Conservation (phyloP, 2,113 vertebrate genomes). For the Corydoras maculifer region DNA sequence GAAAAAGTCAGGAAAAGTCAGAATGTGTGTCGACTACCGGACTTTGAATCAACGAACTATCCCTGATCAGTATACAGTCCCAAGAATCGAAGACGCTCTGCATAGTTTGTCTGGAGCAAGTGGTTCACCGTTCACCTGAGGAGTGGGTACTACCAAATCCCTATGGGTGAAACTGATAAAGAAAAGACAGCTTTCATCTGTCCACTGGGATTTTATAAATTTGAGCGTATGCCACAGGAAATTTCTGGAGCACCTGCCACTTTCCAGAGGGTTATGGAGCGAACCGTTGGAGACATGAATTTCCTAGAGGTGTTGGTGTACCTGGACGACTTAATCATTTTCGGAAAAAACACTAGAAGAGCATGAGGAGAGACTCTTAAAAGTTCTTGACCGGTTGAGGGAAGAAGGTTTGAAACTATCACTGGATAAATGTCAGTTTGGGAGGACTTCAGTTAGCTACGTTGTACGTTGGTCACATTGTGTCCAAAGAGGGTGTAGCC, state of each 20-base stretch:
- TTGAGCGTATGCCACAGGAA: conserved; percentile 4
- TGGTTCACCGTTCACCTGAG: conserved; percentile 33
- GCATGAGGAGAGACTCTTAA: not conserved
- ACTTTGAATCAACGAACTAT: conserved; percentile 9
- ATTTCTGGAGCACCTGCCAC: conserved; percentile 18
- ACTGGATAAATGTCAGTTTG: not conserved
- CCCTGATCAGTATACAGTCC: conserved; percentile 19
- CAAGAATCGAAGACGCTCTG: conserved; percentile 11
- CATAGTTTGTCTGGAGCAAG: conserved; percentile 22
- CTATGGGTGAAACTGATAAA: conserved; percentile 17
- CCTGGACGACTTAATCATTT: conserved; percentile 27
- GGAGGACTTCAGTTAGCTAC: not conserved
- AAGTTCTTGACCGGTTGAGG: not conserved
- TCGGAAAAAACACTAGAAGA: not conserved
- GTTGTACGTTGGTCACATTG: not conserved
- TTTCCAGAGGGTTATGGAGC: conserved; percentile 30
- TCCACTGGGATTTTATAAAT: not conserved
- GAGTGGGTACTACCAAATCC: conserved; percentile 29
- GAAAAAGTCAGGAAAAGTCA: no score
- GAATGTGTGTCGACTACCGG: no score
- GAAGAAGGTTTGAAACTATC: not conserved
- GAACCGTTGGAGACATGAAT: conserved; percentile 29
- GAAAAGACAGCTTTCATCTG: conserved; percentile 24
- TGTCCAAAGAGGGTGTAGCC: no score
- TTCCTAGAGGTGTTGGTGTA: conserved; percentile 24